These are phyloP conservation scores for Vanessa tameamea DNA, from an alignment of 1,140 invertebrate genomes.

Conservation along the genomic window DNA sequence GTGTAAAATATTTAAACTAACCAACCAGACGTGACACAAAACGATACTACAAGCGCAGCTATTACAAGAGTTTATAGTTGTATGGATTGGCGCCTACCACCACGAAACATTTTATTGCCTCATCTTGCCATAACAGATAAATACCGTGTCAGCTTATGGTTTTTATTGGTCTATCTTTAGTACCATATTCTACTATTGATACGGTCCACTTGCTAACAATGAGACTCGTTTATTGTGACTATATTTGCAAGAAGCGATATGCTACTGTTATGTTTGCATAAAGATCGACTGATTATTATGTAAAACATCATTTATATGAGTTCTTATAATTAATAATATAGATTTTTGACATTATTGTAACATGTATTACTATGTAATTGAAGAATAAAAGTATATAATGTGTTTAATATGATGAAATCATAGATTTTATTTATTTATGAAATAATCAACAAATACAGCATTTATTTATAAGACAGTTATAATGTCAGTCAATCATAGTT, in stretches of 20 bases:
- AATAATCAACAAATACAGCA: no score
- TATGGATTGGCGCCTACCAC: slow-evolving; percentile 36
- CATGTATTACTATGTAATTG: no score
- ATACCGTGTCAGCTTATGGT: slow-evolving; percentile 44
- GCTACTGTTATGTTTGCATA: not conserved
- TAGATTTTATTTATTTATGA: no score
- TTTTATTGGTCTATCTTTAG: slow-evolving; percentile 45
- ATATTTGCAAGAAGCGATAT: slow-evolving; percentile 3
- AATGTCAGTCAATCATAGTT: no score
- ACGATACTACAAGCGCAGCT: slow-evolving; percentile 29
- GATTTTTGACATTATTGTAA: no score
- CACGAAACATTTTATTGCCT: slow-evolving; percentile 39
- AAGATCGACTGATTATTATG: not conserved
- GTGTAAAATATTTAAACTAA: slow-evolving; percentile 2
- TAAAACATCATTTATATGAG: not conserved
- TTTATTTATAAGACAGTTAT: no score
- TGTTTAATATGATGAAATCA: no score
- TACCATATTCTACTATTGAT: slow-evolving; percentile 29
- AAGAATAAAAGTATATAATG: no score
- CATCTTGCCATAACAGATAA: slow-evolving; percentile 42
- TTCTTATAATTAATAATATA: no score
- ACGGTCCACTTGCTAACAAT: slow-evolving; percentile 25
- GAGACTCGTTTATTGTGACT: slow-evolving; percentile 21
- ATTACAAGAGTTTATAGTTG: slow-evolving; percentile 32
- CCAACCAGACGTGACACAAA: slow-evolving; percentile 7